phyloP scores from a whole-genome alignment of 1,140 invertebrate species.

The Drosophila elegans region DNA sequence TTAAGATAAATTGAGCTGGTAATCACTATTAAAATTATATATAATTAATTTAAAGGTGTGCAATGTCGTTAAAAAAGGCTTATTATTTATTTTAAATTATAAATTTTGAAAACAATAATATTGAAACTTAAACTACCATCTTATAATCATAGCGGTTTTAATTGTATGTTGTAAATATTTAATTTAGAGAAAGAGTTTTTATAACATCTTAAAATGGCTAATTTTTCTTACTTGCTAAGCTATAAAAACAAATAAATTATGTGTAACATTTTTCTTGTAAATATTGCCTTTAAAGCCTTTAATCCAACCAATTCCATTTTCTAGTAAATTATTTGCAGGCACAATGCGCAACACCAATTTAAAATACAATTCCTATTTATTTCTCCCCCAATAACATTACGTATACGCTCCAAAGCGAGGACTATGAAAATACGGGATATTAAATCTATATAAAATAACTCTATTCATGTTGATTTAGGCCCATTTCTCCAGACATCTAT shows the following conservation, averaged over 20 bases:
- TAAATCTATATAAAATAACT: constrained; percentile 1
- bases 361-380: neutral
- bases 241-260: no score
- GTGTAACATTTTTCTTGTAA: no score
- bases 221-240: no score
- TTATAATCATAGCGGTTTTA: no score
- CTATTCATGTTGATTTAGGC: neutral
- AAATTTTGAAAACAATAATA: neutral
- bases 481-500: neutral
- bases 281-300: no score
- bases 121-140: neutral
- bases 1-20: neutral
- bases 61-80: no score
- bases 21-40: neutral
- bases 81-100: no score
- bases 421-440: neutral
- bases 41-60: neutral
- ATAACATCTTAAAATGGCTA: no score
- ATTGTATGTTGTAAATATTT: no score
- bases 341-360: neutral
- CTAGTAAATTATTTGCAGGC: neutral
- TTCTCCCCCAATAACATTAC: constrained; percentile 6
- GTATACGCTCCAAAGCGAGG: constrained; percentile 26
- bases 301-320: neutral
- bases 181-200: no score